phyloP scores from a whole-genome alignment of 2,888 invertebrate species.

The Erebia epiphron region DNA sequence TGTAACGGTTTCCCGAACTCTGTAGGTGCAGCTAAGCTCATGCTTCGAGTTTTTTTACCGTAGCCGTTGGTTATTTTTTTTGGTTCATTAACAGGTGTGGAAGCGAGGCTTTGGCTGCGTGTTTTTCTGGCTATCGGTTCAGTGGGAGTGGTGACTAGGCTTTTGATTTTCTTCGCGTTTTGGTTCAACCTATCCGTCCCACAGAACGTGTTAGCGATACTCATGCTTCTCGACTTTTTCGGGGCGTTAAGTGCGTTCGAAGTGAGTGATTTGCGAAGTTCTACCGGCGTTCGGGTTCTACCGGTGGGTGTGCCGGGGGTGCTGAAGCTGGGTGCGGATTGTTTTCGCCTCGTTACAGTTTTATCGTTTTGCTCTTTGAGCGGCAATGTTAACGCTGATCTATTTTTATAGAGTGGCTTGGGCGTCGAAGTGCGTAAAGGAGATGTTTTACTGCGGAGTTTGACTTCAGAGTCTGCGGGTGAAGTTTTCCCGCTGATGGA shows the following conservation, averaged over 20 bases:
- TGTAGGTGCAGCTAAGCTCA: slow-evolving; percentile 64
- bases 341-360: slow-evolving; percentile 58
- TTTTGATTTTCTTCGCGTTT: slow-evolving; percentile 51
- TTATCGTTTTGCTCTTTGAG: slow-evolving; percentile 45
- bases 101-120: slow-evolving; percentile 73
- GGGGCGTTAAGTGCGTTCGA: slow-evolving; percentile 57
- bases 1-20: slow-evolving; percentile 56
- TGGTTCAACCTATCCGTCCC: slow-evolving; percentile 64
- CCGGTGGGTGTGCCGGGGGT: slow-evolving; percentile 62
- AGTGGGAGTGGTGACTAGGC: slow-evolving; percentile 54
- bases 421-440: slow-evolving; percentile 62
- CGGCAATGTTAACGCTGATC: slow-evolving; percentile 62
- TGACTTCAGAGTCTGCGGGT: slow-evolving; percentile 46
- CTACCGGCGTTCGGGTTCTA: slow-evolving; percentile 57
- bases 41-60: slow-evolving; percentile 70
- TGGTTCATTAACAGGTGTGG: slow-evolving; percentile 63
- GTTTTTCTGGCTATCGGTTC: slow-evolving; percentile 50
- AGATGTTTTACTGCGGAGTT: slow-evolving; percentile 46
- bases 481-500: slow-evolving; percentile 56
- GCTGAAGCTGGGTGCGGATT: slow-evolving; percentile 68
- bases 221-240: slow-evolving; percentile 76
- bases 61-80: slow-evolving; percentile 55
- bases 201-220: slow-evolving; percentile 61
- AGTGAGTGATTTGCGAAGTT: slow-evolving; percentile 62
- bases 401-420: slow-evolving; percentile 45